Evolutionary conservation across 2,797 vertebrate genomes (phyloP).

Genomic region (Tenualosa ilisha): DNA sequence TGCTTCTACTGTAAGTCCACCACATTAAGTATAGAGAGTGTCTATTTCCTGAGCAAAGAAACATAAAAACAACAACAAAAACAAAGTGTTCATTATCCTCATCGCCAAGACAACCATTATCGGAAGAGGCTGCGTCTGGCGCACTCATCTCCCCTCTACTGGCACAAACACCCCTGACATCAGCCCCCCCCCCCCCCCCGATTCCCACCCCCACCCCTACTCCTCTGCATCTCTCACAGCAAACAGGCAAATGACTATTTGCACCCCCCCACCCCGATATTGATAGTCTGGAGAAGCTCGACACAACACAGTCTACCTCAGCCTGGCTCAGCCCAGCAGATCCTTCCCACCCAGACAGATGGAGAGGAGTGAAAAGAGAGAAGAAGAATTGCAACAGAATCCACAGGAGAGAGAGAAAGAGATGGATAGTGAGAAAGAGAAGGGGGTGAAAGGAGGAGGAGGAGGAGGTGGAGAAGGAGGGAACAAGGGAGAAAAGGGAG

Average conservation of each 20-base stretch:
- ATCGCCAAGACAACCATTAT: background rate
- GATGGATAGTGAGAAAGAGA: background rate
- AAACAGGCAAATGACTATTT: conserved; percentile 65
- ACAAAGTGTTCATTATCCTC: conserved; percentile 24
- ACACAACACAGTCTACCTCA: background rate
- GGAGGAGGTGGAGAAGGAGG: background rate
- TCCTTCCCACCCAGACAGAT: conserved; percentile 57
- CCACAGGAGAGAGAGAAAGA: background rate
- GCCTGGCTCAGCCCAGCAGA: background rate
- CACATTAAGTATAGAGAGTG: background rate
- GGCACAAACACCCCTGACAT: conserved; percentile 15
- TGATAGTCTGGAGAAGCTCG: background rate
- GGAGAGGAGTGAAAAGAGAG: conserved; percentile 42
- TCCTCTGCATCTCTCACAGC: conserved; percentile 52
- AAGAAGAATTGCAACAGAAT: background rate
- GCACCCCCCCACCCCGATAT: conserved; percentile 23
- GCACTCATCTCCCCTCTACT: background rate
- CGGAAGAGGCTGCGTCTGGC: background rate
- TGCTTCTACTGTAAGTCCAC: background rate
- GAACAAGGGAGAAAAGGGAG: background rate
- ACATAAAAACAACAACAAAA: background rate
- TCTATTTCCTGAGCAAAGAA: background rate
- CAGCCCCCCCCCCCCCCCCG: background rate
- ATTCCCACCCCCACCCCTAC: background rate
- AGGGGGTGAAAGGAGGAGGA: background rate